These are phyloP conservation scores for Alosa alosa DNA, from an alignment of 2,113 vertebrate genomes.

Conservation along the genomic window DNA sequence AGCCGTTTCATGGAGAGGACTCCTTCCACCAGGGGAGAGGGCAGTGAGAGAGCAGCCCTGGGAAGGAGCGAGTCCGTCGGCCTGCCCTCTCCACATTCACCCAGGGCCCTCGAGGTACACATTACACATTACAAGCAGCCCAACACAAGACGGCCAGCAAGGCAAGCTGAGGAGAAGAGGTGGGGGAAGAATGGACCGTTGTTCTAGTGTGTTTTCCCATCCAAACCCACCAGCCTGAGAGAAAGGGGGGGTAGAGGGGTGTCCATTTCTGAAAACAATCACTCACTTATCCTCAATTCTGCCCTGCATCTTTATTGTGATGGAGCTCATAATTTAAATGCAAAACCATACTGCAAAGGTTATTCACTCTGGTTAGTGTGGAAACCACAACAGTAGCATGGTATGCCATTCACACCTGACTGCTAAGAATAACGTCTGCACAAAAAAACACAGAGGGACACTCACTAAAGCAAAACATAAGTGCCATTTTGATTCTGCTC, in stretches of 20 bases:
- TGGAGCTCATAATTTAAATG: neutral
- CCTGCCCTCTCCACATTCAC: neutral
- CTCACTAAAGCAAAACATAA: neutral
- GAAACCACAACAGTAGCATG: neutral
- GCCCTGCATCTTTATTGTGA: neutral
- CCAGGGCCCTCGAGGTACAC: neutral
- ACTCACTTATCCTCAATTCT: neutral
- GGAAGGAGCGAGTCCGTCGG: neutral
- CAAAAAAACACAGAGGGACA: neutral
- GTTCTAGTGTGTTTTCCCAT: neutral
- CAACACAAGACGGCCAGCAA: neutral
- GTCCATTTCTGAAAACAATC: neutral
- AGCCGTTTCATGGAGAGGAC: neutral
- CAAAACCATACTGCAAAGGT: neutral
- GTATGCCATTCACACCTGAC: neutral
- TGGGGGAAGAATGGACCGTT: neutral
- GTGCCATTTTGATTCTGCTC: neutral
- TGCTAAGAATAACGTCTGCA: neutral
- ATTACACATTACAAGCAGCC: neutral
- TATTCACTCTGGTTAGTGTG: neutral
- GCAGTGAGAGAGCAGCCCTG: neutral
- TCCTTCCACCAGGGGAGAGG: neutral
- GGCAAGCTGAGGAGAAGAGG: neutral
- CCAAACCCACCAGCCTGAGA: neutral
- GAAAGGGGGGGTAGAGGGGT: neutral